These are phyloP conservation scores for Caenorhabditis sp. DNA, from an alignment of 2,888 invertebrate genomes.

Conservation along the genomic window DNA sequence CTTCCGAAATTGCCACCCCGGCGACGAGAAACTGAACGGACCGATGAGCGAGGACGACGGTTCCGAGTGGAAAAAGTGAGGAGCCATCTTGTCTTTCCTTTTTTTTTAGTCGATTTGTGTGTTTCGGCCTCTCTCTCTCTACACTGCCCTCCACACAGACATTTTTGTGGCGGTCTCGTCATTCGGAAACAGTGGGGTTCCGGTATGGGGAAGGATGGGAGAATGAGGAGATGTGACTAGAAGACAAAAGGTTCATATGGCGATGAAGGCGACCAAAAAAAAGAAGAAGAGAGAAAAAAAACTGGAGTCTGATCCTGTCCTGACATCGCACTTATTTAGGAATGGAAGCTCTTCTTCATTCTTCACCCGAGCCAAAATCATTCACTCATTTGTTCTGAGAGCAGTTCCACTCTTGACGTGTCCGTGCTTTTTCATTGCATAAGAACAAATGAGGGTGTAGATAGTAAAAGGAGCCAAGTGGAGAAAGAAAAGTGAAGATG, in stretches of 20 bases:
- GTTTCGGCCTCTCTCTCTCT: conserved; percentile 6
- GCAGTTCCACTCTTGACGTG: conserved; percentile 6
- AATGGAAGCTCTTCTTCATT: not conserved
- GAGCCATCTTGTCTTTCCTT: not conserved
- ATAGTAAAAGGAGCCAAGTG: conserved; percentile 2
- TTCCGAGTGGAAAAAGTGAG: conserved; percentile 59
- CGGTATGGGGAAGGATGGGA: conserved; percentile 9
- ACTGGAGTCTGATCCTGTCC: not conserved
- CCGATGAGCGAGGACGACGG: conserved; percentile 43
- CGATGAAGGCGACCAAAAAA: conserved; percentile 10
- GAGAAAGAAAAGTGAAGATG: conserved; percentile 15
- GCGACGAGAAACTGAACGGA: conserved; percentile 39
- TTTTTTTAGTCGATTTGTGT: not conserved
- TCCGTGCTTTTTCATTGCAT: conserved; percentile 14
- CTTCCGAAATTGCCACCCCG: conserved; percentile 58
- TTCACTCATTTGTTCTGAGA: conserved; percentile 14
- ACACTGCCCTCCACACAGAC: not conserved
- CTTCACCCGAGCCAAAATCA: conserved; percentile 1
- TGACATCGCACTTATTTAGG: not conserved
- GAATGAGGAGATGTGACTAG: conserved; percentile 12
- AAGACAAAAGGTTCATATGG: conserved; percentile 26
- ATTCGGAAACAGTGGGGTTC: conserved; percentile 55
- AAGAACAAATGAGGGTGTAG: conserved; percentile 28
- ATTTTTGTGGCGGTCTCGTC: conserved; percentile 29
- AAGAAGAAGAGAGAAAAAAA: not conserved